These are phyloP conservation scores for Sardina pilchardus DNA, from an alignment of 2,113 vertebrate genomes.

Conservation along the genomic window DNA sequence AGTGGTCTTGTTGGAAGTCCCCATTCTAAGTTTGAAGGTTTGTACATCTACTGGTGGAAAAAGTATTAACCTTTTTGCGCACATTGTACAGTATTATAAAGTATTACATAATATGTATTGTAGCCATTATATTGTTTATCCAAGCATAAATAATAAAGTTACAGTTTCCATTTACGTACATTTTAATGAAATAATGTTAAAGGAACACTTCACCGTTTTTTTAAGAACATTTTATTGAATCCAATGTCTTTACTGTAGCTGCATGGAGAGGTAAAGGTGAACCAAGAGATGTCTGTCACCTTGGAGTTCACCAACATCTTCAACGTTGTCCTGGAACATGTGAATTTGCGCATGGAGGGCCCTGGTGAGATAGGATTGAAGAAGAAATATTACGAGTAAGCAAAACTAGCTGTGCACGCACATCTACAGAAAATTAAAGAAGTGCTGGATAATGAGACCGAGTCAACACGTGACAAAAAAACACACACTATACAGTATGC, in stretches of 20 bases:
- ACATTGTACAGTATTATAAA: not conserved
- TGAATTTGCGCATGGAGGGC: conserved; percentile 76
- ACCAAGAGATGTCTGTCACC: conserved; percentile 58
- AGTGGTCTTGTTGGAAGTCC: conserved; percentile 64
- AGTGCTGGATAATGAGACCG: too few relatives aligned
- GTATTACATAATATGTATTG: not conserved
- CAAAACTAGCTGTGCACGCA: too few relatives aligned
- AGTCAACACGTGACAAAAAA: too few relatives aligned
- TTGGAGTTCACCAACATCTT: conserved; percentile 83
- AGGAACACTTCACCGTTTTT: too few relatives aligned
- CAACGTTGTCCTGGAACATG: conserved; percentile 62
- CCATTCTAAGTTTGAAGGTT: conserved; percentile 75
- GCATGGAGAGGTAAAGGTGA: conserved; percentile 12
- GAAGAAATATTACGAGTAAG: conserved; percentile 73
- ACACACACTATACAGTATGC: too few relatives aligned
- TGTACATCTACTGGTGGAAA: not conserved
- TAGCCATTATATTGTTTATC: not conserved
- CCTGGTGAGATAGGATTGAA: conserved; percentile 62
- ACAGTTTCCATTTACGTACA: too few relatives aligned
- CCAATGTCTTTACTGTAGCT: not conserved
- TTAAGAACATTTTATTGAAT: not conserved
- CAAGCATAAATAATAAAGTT: too few relatives aligned
- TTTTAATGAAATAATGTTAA: not conserved
- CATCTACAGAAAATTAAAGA: too few relatives aligned
- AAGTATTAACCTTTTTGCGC: not conserved